Base-by-base conservation (phyloP, 2,888 invertebrate species). In the Melipona beecheii region DNA sequence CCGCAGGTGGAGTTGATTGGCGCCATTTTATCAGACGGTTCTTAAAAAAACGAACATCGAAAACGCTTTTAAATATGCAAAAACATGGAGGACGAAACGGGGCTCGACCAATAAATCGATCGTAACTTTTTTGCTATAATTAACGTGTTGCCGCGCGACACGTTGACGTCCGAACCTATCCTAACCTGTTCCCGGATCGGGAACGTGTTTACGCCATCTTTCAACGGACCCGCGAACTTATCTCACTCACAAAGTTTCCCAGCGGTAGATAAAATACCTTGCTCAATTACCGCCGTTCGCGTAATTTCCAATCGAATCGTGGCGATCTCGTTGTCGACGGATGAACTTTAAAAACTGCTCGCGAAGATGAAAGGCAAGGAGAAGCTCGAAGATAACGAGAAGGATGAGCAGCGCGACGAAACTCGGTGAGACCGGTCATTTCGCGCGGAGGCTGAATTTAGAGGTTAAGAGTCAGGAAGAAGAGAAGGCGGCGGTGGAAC, bases 151-250 rank as follows among this genome's bases (percentile, higher is more conserved):
- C 73, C 58, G 69, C 69, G 31, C 69, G 24, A 43, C 31, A 31
- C 54, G 65, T 70, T 65, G 69, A 69, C 60, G 65, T 71, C 74
- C 78, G 81, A 75, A 84, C 81, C 75, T 82, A 81, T 72, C 78
- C 62, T 68, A 84, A 84, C 81, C 81, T 64, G 71, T 78, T 75
- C 58, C 31, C 69, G 58, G 43, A 69, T 80, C 75, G 56, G 36
- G n/a, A 76, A 73, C 75, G 27, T 19, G 64, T 70, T 62, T 60
- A 62, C 78, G 81, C 78, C 78, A 75, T 65, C 78, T 85, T 66
- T 31, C 50, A 58, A 54, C 52, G 52, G 52, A 60, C 36, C 31
- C 54, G 31, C 54, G 49, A 77, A 73, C 69, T 65, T 64, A 64
- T 69, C 49, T 19, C 6, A 27, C 43, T 43, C 2, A 27, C 2